A percentile compares a stretch with the other conserved stretches of the same genome.
phyloP scores from a whole-genome alignment of 2,888 invertebrate genomes.

The Bhutanitis thaidina region DNA sequence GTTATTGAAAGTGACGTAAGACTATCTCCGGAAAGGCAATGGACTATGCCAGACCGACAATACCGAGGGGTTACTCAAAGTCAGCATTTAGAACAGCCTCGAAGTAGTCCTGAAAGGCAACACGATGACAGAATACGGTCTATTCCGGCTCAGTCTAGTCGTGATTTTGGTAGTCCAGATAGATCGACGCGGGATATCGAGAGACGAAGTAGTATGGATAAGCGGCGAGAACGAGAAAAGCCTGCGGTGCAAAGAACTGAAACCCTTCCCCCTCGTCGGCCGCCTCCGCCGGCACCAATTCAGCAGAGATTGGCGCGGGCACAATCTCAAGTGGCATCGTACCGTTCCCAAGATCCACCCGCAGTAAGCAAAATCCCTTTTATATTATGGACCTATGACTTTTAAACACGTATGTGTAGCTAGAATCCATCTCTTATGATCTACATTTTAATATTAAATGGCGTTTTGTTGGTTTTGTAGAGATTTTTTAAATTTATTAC shows the following conservation, averaged over 20 bases:
- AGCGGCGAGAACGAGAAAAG: slow-evolving; percentile 15
- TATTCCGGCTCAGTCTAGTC: not conserved
- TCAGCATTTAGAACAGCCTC: slow-evolving; percentile 13
- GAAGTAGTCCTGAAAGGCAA: slow-evolving; percentile 21
- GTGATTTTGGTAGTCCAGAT: slow-evolving; percentile 5
- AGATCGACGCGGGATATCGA: not conserved
- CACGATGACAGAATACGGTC: slow-evolving; percentile 4
- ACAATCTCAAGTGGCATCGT: slow-evolving; percentile 50
- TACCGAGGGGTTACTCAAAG: slow-evolving; percentile 23
- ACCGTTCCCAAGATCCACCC: slow-evolving; percentile 51
- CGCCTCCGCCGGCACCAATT: slow-evolving; percentile 41
- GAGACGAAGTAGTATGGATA: slow-evolving; percentile 5
- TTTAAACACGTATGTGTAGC: no score
- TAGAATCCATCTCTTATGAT: no score
- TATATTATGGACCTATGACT: no score
- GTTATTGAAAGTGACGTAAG: slow-evolving; percentile 29
- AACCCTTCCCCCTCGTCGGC: slow-evolving; percentile 42
- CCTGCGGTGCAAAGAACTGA: slow-evolving; percentile 25
- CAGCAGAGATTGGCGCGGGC: slow-evolving; percentile 52
- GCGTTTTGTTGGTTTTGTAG: no score
- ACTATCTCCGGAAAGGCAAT: slow-evolving; percentile 24
- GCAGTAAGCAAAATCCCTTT: slow-evolving; percentile 30
- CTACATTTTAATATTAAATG: no score
- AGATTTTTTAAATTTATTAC: no score
- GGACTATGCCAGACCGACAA: slow-evolving; percentile 28